Evolutionary conservation across 2,888 invertebrate genomes (phyloP).

Genomic region (Drosophila colorata): DNA sequence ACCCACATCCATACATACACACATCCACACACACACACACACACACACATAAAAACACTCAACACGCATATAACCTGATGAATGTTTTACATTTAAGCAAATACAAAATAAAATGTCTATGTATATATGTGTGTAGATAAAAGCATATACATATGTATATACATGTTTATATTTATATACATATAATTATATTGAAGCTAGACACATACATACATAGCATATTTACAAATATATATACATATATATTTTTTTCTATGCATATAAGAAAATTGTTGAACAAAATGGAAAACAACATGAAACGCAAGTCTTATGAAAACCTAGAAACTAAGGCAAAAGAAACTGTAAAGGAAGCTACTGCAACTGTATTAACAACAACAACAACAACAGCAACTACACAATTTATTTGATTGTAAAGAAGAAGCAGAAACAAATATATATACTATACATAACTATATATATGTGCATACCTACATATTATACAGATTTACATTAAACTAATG

Average conservation of each 20-base stretch:
- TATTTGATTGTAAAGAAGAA: constrained; percentile 17
- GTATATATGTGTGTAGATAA: constrained; percentile 20
- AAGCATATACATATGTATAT: constrained; percentile 16
- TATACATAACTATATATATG: constrained; percentile 12
- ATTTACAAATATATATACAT: constrained; percentile 31
- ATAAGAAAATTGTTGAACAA: constrained; percentile 69
- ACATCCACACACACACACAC: constrained; percentile 5
- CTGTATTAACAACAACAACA: constrained; percentile 8
- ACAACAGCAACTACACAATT: constrained; percentile 19
- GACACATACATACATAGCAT: constrained; percentile 31
- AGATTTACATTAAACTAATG: constrained; percentile 32
- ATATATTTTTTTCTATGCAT: constrained; percentile 70
- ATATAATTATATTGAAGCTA: constrained; percentile 26
- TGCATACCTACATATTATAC: constrained; percentile 23
- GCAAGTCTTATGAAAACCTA: constrained; percentile 85
- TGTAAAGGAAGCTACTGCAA: constrained; percentile 53
- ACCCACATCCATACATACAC: no score
- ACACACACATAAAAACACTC: background rate
- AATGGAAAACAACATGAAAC: constrained; percentile 83
- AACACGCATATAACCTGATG: constrained; percentile 32
- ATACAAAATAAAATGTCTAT: constrained; percentile 29
- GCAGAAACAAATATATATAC: constrained; percentile 9
- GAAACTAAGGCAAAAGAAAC: constrained; percentile 81
- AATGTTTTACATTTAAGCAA: constrained; percentile 28
- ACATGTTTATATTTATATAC: constrained; percentile 3